phyloP scores from a whole-genome alignment of 2,888 invertebrate genomes.

The Phengaris alcon region DNA sequence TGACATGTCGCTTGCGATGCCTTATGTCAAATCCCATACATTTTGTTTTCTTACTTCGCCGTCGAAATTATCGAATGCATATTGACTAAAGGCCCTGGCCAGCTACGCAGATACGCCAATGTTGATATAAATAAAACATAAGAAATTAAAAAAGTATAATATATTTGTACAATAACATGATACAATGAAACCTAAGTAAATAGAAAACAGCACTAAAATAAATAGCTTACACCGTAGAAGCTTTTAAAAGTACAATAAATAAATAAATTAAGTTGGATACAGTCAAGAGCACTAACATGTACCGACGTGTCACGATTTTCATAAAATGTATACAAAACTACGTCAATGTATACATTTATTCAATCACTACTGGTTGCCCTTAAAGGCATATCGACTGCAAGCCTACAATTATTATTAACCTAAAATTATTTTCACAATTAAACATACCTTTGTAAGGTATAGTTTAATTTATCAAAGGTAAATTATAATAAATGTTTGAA shows the following conservation, averaged over 20 bases:
- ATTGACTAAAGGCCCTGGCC: no score
- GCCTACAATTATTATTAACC: background rate
- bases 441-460: background rate
- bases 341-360: no score
- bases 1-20: no score
- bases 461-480: background rate
- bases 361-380: no score
- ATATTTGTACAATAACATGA: background rate
- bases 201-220: background rate
- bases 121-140: background rate
- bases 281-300: no score
- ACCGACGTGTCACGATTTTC: no score
- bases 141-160: background rate
- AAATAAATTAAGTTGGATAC: background rate
- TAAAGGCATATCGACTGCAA: background rate
- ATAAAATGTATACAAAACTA: no score
- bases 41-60: no score
- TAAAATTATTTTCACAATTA: background rate
- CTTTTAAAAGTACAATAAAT: background rate
- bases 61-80: no score
- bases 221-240: background rate
- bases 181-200: background rate
- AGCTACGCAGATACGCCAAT: no score
- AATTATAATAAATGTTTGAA: slow-evolving; percentile 7
- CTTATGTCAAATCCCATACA: no score